phyloP scores from a whole-genome alignment of 2,113 vertebrate species.

The Rissa tridactyla region DNA sequence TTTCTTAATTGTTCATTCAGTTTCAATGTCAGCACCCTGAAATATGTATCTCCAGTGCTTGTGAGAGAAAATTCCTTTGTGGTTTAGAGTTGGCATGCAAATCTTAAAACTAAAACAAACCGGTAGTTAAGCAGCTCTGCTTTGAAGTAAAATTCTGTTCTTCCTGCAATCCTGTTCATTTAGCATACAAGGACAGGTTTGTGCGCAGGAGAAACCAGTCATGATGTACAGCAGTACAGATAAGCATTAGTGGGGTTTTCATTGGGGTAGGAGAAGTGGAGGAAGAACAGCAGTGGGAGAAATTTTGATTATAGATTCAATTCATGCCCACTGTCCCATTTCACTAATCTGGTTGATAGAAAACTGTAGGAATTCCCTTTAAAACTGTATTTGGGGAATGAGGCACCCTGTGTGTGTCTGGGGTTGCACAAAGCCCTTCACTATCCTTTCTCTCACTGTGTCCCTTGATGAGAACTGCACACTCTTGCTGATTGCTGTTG shows the following conservation, averaged over 20 bases:
- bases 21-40: not conserved
- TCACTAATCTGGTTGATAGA: not conserved
- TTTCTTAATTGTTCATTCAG: not conserved
- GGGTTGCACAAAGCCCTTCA: not conserved
- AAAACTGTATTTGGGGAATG: not conserved
- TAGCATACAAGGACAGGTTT: not conserved
- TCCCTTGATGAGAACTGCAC: not conserved
- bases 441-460: not conserved
- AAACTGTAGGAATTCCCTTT: not conserved
- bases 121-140: not conserved
- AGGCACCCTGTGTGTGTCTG: not conserved
- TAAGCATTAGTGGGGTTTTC: not conserved
- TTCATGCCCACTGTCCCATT: not conserved
- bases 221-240: not conserved
- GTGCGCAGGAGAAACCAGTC: accelerated
- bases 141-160: not conserved
- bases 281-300: not conserved
- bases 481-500: not conserved
- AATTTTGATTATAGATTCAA: not conserved
- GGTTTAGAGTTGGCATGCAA: not conserved
- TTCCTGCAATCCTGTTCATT: not conserved
- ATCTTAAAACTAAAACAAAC: not conserved
- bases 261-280: not conserved
- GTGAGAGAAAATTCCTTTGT: not conserved
- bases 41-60: not conserved